Percentiles rank a stretch among this genome's conserved stretches.
These are phyloP conservation scores for Chionomys nivalis DNA, from an alignment of 2,113 vertebrate genomes.

Conservation along the genomic window DNA sequence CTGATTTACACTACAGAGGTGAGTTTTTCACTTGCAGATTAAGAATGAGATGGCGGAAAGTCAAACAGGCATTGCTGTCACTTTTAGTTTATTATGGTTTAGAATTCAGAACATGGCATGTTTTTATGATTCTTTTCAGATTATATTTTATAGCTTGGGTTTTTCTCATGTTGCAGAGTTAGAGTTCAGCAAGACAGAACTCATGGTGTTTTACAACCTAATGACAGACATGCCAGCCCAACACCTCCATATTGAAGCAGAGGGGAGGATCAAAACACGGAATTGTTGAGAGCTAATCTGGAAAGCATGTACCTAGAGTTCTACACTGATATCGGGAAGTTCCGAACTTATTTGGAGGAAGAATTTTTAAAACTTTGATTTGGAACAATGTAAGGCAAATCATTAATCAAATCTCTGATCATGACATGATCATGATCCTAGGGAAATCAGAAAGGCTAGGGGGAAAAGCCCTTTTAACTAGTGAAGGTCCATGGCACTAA, in stretches of 20 bases:
- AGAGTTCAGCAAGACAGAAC: not conserved
- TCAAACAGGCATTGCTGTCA: conserved; percentile 33
- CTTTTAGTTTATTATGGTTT: conserved; percentile 22
- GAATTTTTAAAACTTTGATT: not conserved
- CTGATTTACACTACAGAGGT: not conserved
- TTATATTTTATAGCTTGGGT: not conserved
- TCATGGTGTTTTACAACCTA: not conserved
- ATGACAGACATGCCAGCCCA: not conserved
- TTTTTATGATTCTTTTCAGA: not conserved
- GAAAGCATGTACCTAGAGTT: not conserved
- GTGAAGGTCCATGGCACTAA: not conserved
- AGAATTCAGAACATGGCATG: not conserved
- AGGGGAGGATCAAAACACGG: not conserved
- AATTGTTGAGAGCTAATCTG: not conserved
- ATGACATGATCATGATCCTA: not conserved
- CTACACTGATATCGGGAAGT: not conserved
- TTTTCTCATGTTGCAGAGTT: not conserved
- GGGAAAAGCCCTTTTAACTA: not conserved
- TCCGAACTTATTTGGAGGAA: not conserved
- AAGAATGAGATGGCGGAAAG: conserved; percentile 12
- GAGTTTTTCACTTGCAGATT: not conserved
- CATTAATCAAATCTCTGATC: not conserved
- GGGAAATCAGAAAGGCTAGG: not conserved
- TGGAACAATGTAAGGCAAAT: not conserved
- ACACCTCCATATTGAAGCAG: not conserved